Evolutionary conservation across 2,113 vertebrate species (phyloP).

Genomic region (Ammodytes marinus): DNA sequence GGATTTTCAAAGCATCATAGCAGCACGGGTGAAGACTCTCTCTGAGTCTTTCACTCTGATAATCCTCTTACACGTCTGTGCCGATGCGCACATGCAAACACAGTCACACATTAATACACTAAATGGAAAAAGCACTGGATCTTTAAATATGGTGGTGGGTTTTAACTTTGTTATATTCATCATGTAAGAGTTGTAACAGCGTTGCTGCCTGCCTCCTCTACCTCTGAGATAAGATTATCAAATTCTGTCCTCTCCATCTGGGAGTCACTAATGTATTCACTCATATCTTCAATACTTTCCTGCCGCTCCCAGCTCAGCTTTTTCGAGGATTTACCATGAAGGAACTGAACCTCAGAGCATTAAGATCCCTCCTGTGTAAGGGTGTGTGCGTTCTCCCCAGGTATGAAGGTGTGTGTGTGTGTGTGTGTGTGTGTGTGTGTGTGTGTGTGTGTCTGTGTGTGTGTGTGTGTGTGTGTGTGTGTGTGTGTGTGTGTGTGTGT

Average conservation of each 20-base stretch:
- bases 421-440: slow-evolving; percentile 4
- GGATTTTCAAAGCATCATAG: slow-evolving; percentile 43
- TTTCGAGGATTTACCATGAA: slow-evolving; percentile 17
- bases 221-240: slow-evolving; percentile 43
- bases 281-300: slow-evolving; percentile 48
- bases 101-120: slow-evolving; percentile 21
- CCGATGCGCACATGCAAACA: slow-evolving; percentile 30
- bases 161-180: background rate
- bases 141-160: background rate
- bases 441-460: background rate
- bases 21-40: slow-evolving; percentile 40
- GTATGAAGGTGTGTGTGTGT: slow-evolving; percentile 35
- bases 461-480: no score
- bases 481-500: no score
- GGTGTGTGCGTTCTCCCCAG: slow-evolving; percentile 10
- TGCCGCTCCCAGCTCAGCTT: slow-evolving; percentile 38
- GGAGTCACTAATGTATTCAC: slow-evolving; percentile 59
- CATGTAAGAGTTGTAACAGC: slow-evolving; percentile 2
- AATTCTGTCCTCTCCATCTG: slow-evolving; percentile 20
- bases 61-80: slow-evolving; percentile 71
- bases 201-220: slow-evolving; percentile 5
- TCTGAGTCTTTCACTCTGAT: slow-evolving; percentile 53
- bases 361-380: background rate
- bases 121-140: background rate
- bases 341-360: slow-evolving; percentile 25